Evolutionary conservation across 1,140 invertebrate species (phyloP).

Genomic region (Trichomalopsis sarcophagae): DNA sequence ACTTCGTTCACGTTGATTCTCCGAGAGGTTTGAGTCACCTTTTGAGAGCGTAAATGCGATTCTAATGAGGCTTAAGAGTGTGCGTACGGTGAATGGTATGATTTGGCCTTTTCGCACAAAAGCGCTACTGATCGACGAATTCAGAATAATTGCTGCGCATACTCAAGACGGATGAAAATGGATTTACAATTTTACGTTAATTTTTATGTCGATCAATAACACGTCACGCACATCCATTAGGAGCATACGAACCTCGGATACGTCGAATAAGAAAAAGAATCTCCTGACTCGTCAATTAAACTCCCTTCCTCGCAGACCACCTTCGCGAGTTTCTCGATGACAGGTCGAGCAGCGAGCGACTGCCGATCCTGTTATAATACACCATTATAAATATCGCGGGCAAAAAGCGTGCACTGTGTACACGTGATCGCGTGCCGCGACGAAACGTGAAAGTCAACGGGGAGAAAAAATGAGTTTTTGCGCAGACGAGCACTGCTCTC

Average conservation of each 20-base stretch:
- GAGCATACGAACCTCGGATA: not conserved
- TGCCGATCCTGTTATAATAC: not conserved
- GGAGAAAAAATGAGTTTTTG: not conserved
- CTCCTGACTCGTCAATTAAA: not conserved
- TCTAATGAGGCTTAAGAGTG: not conserved
- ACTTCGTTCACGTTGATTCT: not conserved
- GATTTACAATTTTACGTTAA: not conserved
- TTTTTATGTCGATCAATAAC: not conserved
- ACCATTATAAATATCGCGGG: no score
- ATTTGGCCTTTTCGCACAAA: not conserved
- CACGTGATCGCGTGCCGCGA: not conserved
- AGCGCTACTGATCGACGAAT: not conserved
- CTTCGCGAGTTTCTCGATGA: not conserved
- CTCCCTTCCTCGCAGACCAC: not conserved
- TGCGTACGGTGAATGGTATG: not conserved
- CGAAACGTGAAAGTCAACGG: not conserved
- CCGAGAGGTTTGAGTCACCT: not conserved
- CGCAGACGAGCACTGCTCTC: not conserved
- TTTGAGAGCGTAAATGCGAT: not conserved
- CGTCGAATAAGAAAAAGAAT: not conserved
- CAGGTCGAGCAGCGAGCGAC: not conserved
- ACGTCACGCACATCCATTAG: not conserved
- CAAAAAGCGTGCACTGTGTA: not conserved
- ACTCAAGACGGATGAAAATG: not conserved
- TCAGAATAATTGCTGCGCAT: not conserved